phyloP scores from a whole-genome alignment of 2,113 vertebrate species.

The Columba livia region DNA sequence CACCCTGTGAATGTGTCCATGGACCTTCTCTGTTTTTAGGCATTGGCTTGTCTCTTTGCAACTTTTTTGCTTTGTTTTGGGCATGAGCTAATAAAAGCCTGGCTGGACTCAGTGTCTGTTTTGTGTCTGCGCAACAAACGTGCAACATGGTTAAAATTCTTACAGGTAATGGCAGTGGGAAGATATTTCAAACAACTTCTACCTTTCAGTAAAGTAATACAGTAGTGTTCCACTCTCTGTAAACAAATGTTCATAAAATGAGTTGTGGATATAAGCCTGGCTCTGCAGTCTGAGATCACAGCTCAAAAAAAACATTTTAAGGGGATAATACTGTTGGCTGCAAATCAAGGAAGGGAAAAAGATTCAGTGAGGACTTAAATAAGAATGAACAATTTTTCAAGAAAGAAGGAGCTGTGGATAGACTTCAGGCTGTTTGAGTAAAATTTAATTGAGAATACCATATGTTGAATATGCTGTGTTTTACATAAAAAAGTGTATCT shows the following conservation, averaged over 20 bases:
- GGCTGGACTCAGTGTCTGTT: neutral
- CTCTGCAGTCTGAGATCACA: neutral
- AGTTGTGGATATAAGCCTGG: neutral
- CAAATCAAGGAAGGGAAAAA: neutral
- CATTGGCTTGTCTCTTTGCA: neutral
- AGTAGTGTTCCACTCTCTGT: neutral
- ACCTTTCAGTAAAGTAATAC: neutral
- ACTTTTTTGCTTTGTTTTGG: neutral
- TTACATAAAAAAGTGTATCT: neutral
- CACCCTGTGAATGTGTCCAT: rapidly evolving
- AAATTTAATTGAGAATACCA: neutral
- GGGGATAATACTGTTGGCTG: neutral
- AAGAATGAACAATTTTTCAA: neutral
- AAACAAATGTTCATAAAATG: neutral
- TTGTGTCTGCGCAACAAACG: neutral
- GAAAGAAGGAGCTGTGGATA: neutral
- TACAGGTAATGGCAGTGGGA: neutral
- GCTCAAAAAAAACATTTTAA: neutral
- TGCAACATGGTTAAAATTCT: neutral
- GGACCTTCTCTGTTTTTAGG: neutral
- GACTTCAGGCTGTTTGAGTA: neutral
- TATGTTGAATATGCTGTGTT: rapidly evolving
- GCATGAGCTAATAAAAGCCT: neutral
- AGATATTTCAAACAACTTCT: neutral
- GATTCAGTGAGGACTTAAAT: neutral